Conservation (phyloP, 2,113 vertebrate genomes). For the Oreochromis aureus region DNA sequence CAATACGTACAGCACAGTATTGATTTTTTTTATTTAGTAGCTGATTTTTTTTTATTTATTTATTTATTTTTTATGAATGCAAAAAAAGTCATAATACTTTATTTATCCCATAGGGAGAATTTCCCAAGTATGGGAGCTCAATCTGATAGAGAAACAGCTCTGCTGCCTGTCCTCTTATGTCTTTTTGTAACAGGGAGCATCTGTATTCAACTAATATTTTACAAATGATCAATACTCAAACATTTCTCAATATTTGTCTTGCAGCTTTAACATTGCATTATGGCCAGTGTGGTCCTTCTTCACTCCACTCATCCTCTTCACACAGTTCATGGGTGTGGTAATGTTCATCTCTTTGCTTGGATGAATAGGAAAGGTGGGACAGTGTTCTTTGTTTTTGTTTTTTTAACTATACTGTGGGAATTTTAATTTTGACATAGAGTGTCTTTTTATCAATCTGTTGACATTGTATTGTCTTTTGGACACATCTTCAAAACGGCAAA, state of each 20-base stretch:
- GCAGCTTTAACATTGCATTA: slow-evolving; percentile 88
- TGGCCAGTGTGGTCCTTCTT: slow-evolving; percentile 93
- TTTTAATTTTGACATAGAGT: background rate
- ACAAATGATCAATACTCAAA: background rate
- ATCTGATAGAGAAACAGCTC: background rate
- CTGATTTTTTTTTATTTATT: background rate
- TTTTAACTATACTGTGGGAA: background rate
- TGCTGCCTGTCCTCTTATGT: background rate
- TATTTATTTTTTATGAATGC: background rate
- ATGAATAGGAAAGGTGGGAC: slow-evolving; percentile 73
- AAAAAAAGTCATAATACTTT: background rate
- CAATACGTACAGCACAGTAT: background rate
- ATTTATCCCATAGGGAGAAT: background rate
- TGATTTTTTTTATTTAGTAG: background rate
- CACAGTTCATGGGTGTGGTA: slow-evolving; percentile 94
- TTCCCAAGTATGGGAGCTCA: background rate
- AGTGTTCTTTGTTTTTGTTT: background rate
- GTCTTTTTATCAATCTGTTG: background rate
- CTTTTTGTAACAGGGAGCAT: background rate
- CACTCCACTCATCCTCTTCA: slow-evolving; percentile 88
- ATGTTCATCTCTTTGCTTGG: slow-evolving; percentile 93
- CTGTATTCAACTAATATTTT: background rate
- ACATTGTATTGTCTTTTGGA: background rate
- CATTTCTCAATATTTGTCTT: slow-evolving; percentile 4
- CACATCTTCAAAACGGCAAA: background rate